phyloP scores from a whole-genome alignment of 2,797 vertebrate species.

The Coregonus ussuriensis region DNA sequence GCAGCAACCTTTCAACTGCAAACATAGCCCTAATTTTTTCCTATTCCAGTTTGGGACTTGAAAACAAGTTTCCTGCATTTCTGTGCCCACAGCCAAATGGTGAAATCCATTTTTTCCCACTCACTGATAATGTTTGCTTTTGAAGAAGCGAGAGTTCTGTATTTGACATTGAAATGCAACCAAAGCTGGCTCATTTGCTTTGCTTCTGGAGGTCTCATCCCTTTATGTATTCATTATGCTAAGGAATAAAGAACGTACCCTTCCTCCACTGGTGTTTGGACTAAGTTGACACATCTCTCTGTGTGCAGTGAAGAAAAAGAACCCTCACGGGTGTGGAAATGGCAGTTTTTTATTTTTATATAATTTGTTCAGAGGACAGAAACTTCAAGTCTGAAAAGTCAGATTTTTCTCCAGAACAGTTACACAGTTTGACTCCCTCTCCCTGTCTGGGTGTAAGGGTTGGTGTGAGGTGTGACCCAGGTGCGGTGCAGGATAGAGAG shows the following conservation, averaged over 20 bases:
- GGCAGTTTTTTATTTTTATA: background rate
- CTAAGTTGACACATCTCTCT: slow-evolving; percentile 25
- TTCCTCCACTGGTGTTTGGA: slow-evolving; percentile 14
- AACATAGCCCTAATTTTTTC: background rate
- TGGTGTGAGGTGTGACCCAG: no score
- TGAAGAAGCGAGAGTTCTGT: slow-evolving; percentile 22
- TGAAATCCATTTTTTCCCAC: slow-evolving; percentile 4
- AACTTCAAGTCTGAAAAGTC: background rate
- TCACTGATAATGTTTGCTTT: slow-evolving; percentile 21
- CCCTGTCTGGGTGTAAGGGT: background rate
- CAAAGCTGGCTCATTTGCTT: slow-evolving; percentile 56
- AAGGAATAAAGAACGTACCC: slow-evolving; percentile 35
- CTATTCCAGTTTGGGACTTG: background rate
- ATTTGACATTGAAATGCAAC: slow-evolving; percentile 44
- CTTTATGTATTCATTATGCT: slow-evolving; percentile 58
- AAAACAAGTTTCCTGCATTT: background rate
- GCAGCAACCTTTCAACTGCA: slow-evolving; percentile 2
- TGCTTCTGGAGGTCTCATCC: slow-evolving; percentile 36
- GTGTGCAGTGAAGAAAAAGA: slow-evolving; percentile 38
- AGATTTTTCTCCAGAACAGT: background rate
- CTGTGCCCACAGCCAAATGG: slow-evolving; percentile 7
- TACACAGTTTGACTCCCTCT: background rate
- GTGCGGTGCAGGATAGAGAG: no score
- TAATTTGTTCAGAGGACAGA: background rate
- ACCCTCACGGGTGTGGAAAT: background rate